phyloP scores from a whole-genome alignment of 2,797 vertebrate species.

The Taenioides sp. region DNA sequence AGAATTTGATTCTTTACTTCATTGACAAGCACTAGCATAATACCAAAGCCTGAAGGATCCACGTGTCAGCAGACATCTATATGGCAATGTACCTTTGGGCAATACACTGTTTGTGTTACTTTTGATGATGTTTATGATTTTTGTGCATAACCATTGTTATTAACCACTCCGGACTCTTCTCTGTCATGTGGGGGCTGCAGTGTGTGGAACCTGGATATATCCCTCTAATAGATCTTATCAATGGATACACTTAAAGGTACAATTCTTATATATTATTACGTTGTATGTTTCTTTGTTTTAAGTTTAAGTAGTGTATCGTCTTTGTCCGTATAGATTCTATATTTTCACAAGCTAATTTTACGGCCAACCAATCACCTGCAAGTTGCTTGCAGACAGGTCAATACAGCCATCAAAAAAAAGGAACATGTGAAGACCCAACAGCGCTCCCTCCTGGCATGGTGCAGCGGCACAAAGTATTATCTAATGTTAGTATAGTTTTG shows the following conservation, averaged over 20 bases:
- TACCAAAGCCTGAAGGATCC: background rate
- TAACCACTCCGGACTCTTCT: slow-evolving; percentile 69
- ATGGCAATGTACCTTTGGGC: background rate
- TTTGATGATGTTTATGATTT: slow-evolving; percentile 34
- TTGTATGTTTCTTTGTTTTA: slow-evolving; percentile 24
- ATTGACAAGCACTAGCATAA: slow-evolving; percentile 56
- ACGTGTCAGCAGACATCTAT: background rate
- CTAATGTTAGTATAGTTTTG: background rate
- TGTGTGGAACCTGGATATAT: slow-evolving; percentile 80
- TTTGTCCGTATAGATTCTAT: background rate
- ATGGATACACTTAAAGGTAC: slow-evolving; percentile 77
- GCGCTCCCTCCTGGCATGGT: slow-evolving; percentile 57
- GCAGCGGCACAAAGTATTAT: background rate
- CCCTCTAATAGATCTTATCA: slow-evolving; percentile 77
- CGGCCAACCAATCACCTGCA: background rate
- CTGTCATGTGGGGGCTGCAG: slow-evolving; percentile 74
- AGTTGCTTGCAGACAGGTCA: background rate
- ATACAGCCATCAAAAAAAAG: background rate
- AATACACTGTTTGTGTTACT: slow-evolving; percentile 8
- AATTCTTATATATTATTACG: slow-evolving; percentile 53
- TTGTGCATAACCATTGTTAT: slow-evolving; percentile 54
- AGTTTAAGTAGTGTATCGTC: slow-evolving; percentile 6
- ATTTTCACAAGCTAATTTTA: background rate
- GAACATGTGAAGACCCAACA: background rate
- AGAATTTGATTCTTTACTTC: slow-evolving; percentile 71